phyloP scores from a whole-genome alignment of 2,888 invertebrate species.

The Ochlodes sylvanus region DNA sequence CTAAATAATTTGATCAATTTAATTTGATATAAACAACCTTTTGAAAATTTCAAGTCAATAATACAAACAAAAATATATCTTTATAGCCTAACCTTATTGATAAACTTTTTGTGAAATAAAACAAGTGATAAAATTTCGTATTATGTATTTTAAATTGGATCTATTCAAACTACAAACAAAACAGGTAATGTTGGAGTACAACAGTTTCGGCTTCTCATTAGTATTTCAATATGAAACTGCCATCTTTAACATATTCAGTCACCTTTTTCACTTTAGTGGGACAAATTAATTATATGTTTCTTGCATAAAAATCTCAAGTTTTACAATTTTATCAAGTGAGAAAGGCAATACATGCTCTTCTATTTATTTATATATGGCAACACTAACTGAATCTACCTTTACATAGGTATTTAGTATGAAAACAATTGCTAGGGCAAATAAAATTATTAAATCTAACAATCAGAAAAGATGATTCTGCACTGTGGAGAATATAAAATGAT shows the following conservation, averaged over 20 bases:
- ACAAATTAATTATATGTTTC: background rate
- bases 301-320: background rate
- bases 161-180: conserved; percentile 50
- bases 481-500: conserved; percentile 3
- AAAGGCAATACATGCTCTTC: conserved; percentile 3
- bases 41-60: too few species aligned
- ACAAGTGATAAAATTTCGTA: conserved; percentile 36
- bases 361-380: conserved; percentile 15
- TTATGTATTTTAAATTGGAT: conserved; percentile 57
- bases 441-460: conserved; percentile 28
- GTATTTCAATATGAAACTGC: conserved; percentile 35
- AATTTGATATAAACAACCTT: too few species aligned
- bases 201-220: conserved; percentile 29
- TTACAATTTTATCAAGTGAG: background rate
- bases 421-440: conserved; percentile 28
- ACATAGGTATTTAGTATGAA: conserved; percentile 1
- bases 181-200: conserved; percentile 20
- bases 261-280: conserved; percentile 2
- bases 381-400: conserved; percentile 22
- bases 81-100: too few species aligned
- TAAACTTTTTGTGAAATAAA: conserved; percentile 36
- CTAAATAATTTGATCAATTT: too few species aligned
- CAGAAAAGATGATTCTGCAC: conserved; percentile 7
- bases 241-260: conserved; percentile 1
- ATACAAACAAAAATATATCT: too few species aligned